phyloP scores from a whole-genome alignment of 2,888 invertebrate species.

The Dysmachus trigonus region DNA sequence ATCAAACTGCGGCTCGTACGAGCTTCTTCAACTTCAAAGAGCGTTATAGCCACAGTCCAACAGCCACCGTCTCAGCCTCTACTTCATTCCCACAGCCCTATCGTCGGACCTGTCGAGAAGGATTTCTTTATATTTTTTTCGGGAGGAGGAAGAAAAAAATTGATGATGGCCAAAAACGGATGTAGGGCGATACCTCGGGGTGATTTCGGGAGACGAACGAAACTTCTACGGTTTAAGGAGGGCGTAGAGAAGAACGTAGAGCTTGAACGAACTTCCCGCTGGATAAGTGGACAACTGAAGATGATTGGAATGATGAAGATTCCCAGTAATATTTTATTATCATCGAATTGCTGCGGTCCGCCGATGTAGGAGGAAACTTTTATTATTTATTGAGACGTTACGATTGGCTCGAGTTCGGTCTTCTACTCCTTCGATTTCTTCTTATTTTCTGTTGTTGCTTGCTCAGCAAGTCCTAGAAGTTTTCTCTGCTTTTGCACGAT shows the following conservation, averaged over 20 bases:
- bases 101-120: neutral
- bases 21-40: neutral
- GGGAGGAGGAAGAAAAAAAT: neutral
- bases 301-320: neutral
- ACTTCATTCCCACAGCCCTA: neutral
- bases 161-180: neutral
- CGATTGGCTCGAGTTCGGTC: neutral
- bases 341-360: neutral
- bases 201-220: neutral
- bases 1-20: neutral
- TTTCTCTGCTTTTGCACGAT: neutral
- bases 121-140: neutral
- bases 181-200: neutral
- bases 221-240: neutral
- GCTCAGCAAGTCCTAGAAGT: neutral
- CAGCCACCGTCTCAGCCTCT: neutral
- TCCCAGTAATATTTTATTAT: neutral
- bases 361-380: neutral
- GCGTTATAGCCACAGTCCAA: neutral
- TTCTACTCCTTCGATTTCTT: neutral
- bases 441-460: neutral
- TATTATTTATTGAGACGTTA: neutral
- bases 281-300: constrained; percentile 7
- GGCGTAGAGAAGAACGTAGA: neutral
- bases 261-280: neutral